These are phyloP conservation scores for Idaea aversata DNA, from an alignment of 2,888 invertebrate species.

Conservation along the genomic window DNA sequence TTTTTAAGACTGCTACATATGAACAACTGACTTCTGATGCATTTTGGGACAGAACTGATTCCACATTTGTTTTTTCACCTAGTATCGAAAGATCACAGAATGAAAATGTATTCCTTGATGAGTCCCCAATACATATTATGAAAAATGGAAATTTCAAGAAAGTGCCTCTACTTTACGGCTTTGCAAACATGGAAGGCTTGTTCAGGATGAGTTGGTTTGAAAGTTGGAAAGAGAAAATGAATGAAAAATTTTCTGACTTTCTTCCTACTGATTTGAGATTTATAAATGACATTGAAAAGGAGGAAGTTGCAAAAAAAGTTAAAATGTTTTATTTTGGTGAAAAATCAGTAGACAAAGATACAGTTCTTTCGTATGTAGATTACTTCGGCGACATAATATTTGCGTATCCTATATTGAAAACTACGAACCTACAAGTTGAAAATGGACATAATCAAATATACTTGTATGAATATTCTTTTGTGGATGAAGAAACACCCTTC, in stretches of 20 bases:
- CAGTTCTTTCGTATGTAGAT: constrained; percentile 22
- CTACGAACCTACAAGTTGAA: constrained; percentile 27
- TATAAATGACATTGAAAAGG: constrained; percentile 20
- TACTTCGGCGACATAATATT: constrained; percentile 51
- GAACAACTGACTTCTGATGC: constrained; percentile 17
- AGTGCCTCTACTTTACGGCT: constrained; percentile 48
- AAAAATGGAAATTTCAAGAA: constrained; percentile 41
- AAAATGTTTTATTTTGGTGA: constrained; percentile 40
- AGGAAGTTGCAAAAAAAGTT: constrained; percentile 22
- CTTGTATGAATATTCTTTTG: constrained; percentile 45
- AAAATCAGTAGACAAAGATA: constrained; percentile 17
- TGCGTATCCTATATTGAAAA: constrained; percentile 27
- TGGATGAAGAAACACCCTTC: constrained; percentile 27
- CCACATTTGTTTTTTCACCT: constrained; percentile 32
- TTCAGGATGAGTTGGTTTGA: constrained; percentile 27
- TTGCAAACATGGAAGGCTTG: constrained; percentile 46
- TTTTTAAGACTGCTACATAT: constrained; percentile 37
- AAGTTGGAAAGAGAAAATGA: constrained; percentile 35
- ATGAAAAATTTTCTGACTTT: constrained; percentile 37
- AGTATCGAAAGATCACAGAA: constrained; percentile 31
- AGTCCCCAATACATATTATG: constrained; percentile 44
- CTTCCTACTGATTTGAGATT: constrained; percentile 36
- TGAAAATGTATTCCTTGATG: constrained; percentile 40
- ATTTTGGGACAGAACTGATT: constrained; percentile 21
- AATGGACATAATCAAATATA: constrained; percentile 40